Evolutionary conservation across 2,888 invertebrate species (phyloP), one percentile per base, ranked within the genome.

Genomic region (Keiferia lycopersicella): DNA sequence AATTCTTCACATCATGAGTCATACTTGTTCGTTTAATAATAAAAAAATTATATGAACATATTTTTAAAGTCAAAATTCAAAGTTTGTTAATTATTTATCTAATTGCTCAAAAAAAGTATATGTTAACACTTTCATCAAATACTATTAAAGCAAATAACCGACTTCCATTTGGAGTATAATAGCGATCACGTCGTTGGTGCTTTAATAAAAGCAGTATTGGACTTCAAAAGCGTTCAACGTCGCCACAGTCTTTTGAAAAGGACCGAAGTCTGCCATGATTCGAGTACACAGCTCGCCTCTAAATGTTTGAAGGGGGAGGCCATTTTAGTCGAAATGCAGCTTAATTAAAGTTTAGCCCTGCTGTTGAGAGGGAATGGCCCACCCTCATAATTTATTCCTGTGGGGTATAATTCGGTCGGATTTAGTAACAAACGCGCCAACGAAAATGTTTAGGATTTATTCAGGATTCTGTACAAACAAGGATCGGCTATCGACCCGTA

Each of bases 381-480:
- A 76, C 78, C 77, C 82, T 86, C 83, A 88, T 88, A 87, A 89
- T 88, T 88, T 89, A 89, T 89, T 87, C 84, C 80, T 77, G 79
- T 67, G 82, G 84, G 80, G 82, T 86, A 87, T 87, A 84, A 86
- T 87, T 87, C 81, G 79, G 82, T 70, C 71, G 81, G 84, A 85
- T 86, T 88, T 86, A 81, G 84, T 81, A 82, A 83, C 86, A 83
- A 85, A 83, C 77, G 79, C 75, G 76, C 73, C 73, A 74, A 72
- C 78, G 74, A 79, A 81, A 84, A 82, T 81, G 78, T 79, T 82
- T 78, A 77, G 76, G 77, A 79, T 77, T 79, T 65, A 69, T 69
- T 45, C 62, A 34, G 45, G 58, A 66, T 59, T 63, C 30, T 18
- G 61, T 22, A 26, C 30, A 57, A 58, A 56, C 61, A 61, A 26